A percentile compares a stretch with the other conserved stretches of the same genome.
Conservation (phyloP, 1,140 invertebrate genomes). For the Zaprionus lachaisei region DNA sequence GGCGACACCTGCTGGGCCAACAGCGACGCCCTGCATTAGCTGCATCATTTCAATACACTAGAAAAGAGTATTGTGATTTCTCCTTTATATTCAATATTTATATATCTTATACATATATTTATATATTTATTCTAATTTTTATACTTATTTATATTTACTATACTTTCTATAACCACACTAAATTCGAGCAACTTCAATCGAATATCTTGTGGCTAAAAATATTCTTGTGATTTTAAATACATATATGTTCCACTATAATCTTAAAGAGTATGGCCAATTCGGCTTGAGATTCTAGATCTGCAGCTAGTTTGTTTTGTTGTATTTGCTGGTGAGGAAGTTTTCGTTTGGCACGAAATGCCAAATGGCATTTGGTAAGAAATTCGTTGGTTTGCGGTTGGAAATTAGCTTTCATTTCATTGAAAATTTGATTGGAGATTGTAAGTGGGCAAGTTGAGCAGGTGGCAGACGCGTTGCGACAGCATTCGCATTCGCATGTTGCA, state of each 20-base stretch:
- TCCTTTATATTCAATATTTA: too few relatives aligned
- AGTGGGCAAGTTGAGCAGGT: conserved; percentile 34
- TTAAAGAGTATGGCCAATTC: not conserved
- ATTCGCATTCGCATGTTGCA: conserved; percentile 47
- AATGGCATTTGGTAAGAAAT: conserved; percentile 51
- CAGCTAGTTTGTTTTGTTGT: not conserved
- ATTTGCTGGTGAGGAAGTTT: conserved; percentile 11
- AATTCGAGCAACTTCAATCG: too few relatives aligned
- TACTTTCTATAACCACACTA: too few relatives aligned
- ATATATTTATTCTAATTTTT: not conserved
- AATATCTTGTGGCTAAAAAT: too few relatives aligned
- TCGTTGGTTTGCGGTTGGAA: conserved; percentile 50
- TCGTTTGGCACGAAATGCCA: conserved; percentile 42
- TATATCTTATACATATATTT: too few relatives aligned
- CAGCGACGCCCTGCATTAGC: not conserved
- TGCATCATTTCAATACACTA: not conserved
- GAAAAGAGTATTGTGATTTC: not conserved
- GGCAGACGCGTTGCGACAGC: conserved; percentile 23
- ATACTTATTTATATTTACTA: too few relatives aligned
- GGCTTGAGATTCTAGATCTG: not conserved
- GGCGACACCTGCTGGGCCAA: conserved; percentile 24
- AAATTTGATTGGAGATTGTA: conserved; percentile 73
- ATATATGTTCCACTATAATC: too few relatives aligned
- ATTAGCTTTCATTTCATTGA: conserved; percentile 67
- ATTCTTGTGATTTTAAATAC: too few relatives aligned